These are phyloP conservation scores for Ophion obscuratus DNA, from an alignment of 2,888 invertebrate species.

Conservation along the genomic window DNA sequence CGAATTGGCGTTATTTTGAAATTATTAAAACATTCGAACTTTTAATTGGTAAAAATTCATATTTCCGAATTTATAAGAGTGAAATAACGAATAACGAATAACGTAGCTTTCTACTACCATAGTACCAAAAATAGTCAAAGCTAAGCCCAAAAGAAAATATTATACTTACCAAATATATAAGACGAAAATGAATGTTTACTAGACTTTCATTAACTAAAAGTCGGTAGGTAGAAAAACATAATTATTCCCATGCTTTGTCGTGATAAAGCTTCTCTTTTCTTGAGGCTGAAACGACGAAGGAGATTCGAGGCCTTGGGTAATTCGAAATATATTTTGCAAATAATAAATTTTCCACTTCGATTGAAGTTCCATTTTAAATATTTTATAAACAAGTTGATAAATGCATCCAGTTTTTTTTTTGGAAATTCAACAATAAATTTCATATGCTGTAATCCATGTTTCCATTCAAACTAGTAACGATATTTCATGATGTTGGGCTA, in stretches of 20 bases:
- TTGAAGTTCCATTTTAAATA: background rate
- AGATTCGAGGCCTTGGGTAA: background rate
- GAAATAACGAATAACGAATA: too few species aligned
- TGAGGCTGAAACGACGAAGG: background rate
- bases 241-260: background rate
- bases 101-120: too few species aligned
- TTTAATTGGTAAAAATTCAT: too few species aligned
- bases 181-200: background rate
- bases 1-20: background rate
- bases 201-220: background rate
- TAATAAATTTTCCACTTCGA: background rate
- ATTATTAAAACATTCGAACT: background rate
- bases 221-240: too few species aligned
- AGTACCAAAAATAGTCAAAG: too few species aligned
- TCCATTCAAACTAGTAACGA: too few species aligned
- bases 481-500: too few species aligned
- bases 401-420: background rate
- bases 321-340: background rate
- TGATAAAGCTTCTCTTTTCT: background rate
- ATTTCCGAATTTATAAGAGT: too few species aligned
- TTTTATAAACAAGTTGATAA: background rate
- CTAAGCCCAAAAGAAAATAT: background rate
- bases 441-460: too few species aligned
- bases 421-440: too few species aligned
- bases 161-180: background rate